A percentile compares a stretch with the other conserved stretches of the same genome.
Conservation (phyloP, 2,113 vertebrate genomes). For the Agelaius phoeniceus region DNA sequence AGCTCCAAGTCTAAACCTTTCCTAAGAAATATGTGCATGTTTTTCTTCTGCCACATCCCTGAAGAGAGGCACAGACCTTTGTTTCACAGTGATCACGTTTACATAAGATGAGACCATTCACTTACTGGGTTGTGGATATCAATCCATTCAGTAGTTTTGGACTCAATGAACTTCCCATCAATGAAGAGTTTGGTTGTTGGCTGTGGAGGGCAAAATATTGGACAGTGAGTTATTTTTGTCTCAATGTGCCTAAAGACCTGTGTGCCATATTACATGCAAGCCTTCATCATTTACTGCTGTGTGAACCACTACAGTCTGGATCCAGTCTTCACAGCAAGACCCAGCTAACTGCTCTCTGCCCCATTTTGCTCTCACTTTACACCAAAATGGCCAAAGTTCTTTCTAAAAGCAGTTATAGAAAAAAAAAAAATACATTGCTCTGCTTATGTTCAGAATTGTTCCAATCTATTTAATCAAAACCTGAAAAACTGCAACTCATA, state of each 20-base stretch:
- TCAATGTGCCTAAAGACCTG: neutral
- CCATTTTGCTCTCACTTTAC: neutral
- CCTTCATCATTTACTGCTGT: neutral
- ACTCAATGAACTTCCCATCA: slow-evolving; percentile 96
- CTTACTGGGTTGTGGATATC: slow-evolving; percentile 97
- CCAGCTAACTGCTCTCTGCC: neutral
- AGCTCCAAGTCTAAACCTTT: neutral
- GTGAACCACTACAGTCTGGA: neutral
- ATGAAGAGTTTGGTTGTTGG: slow-evolving; percentile 96
- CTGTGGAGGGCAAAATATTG: slow-evolving; percentile 69
- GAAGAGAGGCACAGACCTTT: neutral
- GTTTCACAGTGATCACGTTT: neutral
- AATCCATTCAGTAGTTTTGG: slow-evolving; percentile 92
- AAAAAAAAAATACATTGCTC: neutral
- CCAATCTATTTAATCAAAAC: neutral
- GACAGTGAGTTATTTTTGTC: neutral
- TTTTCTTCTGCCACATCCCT: neutral
- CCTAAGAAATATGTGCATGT: neutral
- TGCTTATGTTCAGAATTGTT: neutral
- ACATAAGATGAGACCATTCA: neutral
- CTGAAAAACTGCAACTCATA: neutral
- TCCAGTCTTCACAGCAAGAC: neutral
- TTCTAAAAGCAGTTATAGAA: neutral
- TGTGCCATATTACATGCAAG: neutral
- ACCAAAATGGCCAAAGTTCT: neutral